Evolutionary conservation across 1,140 invertebrate genomes (phyloP).

Genomic region (Archivesica marissinica): DNA sequence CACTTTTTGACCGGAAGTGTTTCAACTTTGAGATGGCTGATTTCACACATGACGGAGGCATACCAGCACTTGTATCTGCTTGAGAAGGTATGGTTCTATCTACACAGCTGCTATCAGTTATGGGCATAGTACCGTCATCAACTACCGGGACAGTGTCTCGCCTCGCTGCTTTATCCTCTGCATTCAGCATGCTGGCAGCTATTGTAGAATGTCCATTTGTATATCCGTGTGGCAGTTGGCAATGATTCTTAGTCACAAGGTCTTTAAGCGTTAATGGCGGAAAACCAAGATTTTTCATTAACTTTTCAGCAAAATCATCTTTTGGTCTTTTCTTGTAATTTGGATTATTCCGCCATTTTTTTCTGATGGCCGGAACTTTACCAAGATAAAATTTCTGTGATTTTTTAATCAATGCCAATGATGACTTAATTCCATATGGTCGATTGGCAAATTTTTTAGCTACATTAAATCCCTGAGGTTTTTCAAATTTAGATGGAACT

Average conservation of each 20-base stretch:
- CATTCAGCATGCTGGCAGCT: constrained; percentile 45
- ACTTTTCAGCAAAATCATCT: constrained; percentile 56
- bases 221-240: constrained; percentile 15
- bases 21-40: neutral
- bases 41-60: neutral
- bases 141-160: neutral
- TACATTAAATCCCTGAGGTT: neutral
- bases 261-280: constrained; percentile 49
- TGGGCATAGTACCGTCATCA: neutral
- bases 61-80: neutral
- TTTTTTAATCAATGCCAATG: constrained; percentile 34
- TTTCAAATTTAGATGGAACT: constrained; percentile 18
- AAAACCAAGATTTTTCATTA: constrained; percentile 59
- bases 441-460: constrained; percentile 31
- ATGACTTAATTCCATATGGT: constrained; percentile 45
- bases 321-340: constrained; percentile 14
- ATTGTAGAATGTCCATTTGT: constrained; percentile 29
- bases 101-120: neutral
- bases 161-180: constrained; percentile 45
- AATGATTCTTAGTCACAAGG: constrained; percentile 29
- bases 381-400: constrained; percentile 33
- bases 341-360: constrained; percentile 43
- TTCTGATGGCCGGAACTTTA: constrained; percentile 12
- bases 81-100: neutral
- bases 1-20: constrained; percentile 24